Evolutionary conservation across 1,140 invertebrate species (phyloP).

Genomic region (Penaeus indicus): DNA sequence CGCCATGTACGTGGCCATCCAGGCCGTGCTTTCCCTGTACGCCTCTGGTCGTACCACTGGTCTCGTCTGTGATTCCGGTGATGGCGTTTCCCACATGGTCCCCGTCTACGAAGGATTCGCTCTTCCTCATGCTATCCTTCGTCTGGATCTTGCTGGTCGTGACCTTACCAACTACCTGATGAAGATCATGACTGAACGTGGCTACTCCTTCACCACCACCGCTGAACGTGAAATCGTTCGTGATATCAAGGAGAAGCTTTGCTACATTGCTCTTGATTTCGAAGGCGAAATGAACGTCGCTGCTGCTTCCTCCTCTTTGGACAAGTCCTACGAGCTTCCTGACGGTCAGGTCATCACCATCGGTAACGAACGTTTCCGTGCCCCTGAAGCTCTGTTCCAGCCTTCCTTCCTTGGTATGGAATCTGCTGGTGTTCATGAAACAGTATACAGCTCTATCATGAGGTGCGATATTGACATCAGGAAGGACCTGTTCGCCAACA

Average conservation of each 20-base stretch:
- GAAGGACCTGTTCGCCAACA: slow-evolving; percentile 88
- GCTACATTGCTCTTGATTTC: slow-evolving; percentile 15
- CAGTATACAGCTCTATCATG: slow-evolving; percentile 88
- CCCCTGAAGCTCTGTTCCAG: slow-evolving; percentile 96
- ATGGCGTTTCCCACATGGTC: slow-evolving; percentile 7
- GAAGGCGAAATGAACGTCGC: slow-evolving; percentile 16
- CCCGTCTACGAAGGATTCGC: slow-evolving; percentile 17
- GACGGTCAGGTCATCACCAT: slow-evolving; percentile 96
- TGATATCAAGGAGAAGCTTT: not conserved
- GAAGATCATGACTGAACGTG: too few species aligned
- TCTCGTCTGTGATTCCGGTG: not conserved
- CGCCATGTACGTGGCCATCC: slow-evolving; percentile 36
- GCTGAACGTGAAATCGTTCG: too few species aligned
- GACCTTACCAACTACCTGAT: not conserved
- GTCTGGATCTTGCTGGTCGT: slow-evolving; percentile 16
- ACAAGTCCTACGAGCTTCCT: slow-evolving; percentile 83
- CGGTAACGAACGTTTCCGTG: slow-evolving; percentile 97
- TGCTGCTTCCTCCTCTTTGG: slow-evolving; percentile 3
- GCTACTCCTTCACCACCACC: too few species aligned
- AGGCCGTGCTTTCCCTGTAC: slow-evolving; percentile 8
- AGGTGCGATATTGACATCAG: slow-evolving; percentile 74
- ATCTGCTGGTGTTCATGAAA: slow-evolving; percentile 28
- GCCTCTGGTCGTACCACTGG: slow-evolving; percentile 24
- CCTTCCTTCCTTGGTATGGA: slow-evolving; percentile 96
- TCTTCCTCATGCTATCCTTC: slow-evolving; percentile 18